Conservation (phyloP, 1,140 invertebrate species). For the Zelostemma sp. region DNA sequence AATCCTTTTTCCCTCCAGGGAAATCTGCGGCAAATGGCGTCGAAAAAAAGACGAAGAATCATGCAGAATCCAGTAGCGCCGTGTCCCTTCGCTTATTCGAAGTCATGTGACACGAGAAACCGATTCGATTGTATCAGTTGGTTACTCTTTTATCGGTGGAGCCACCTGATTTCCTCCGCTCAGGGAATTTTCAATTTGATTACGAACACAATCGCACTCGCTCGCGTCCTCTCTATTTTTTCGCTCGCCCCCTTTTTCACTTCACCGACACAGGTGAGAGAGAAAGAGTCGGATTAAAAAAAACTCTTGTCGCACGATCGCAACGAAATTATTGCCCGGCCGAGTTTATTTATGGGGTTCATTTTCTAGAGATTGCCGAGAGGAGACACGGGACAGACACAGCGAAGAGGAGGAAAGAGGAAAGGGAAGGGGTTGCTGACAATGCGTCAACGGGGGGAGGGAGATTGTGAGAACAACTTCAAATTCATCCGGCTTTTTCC, state of each 20-base stretch:
- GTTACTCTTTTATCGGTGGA: slow-evolving; percentile 65
- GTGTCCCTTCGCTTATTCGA: slow-evolving; percentile 57
- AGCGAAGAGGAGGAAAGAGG: slow-evolving; percentile 6
- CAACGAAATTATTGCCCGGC: slow-evolving; percentile 64
- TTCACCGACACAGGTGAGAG: slow-evolving; percentile 24
- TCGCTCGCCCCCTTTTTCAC: slow-evolving; percentile 35
- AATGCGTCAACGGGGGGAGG: slow-evolving; percentile 3
- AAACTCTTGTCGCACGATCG: slow-evolving; percentile 61
- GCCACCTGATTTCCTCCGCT: slow-evolving; percentile 53
- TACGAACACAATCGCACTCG: slow-evolving; percentile 44
- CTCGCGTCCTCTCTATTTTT: slow-evolving; percentile 25
- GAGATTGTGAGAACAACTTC: slow-evolving; percentile 22
- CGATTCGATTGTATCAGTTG: slow-evolving; percentile 62
- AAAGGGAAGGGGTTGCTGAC: slow-evolving; percentile 25
- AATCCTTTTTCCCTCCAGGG: slow-evolving; percentile 50
- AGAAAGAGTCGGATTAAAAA: slow-evolving; percentile 51
- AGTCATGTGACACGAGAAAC: slow-evolving; percentile 63
- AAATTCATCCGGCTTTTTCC: slow-evolving; percentile 28
- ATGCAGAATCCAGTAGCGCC: slow-evolving; percentile 24
- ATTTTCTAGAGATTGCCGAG: slow-evolving; percentile 61
- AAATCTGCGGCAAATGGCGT: slow-evolving; percentile 55
- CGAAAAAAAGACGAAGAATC: slow-evolving; percentile 17
- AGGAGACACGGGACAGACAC: slow-evolving; percentile 9
- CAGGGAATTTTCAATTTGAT: slow-evolving; percentile 66
- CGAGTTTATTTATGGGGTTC: slow-evolving; percentile 68